These are phyloP conservation scores for Diplodus puntazzo DNA, from an alignment of 2,797 vertebrate genomes.

Conservation along the genomic window DNA sequence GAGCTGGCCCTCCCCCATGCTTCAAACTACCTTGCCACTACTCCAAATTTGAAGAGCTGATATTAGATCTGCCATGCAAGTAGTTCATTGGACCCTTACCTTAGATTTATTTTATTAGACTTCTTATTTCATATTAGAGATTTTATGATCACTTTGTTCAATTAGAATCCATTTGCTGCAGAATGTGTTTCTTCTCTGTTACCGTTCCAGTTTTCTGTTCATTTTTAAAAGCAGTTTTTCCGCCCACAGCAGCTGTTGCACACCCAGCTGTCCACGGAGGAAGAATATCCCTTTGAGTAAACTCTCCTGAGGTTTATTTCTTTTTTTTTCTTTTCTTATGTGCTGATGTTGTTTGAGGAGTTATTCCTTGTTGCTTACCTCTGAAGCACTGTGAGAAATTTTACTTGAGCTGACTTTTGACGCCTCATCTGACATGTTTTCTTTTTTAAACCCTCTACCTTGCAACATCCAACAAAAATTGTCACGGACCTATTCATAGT, in stretches of 20 bases:
- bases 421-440: not conserved
- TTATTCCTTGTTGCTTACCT: conserved; percentile 15
- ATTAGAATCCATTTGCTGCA: conserved; percentile 1
- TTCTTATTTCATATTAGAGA: not conserved
- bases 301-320: conserved; percentile 36
- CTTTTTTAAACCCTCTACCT: not conserved
- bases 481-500: not conserved
- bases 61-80: not conserved
- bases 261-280: conserved; percentile 30
- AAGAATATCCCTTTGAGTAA: conserved; percentile 35
- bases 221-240: conserved; percentile 22
- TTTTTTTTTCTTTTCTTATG: conserved; percentile 14
- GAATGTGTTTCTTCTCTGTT: not conserved
- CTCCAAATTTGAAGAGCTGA: conserved; percentile 1
- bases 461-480: not conserved
- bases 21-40: not conserved
- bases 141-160: not conserved
- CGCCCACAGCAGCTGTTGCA: conserved; percentile 32
- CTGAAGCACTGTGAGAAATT: conserved; percentile 12
- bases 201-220: not conserved
- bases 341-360: conserved; percentile 43
- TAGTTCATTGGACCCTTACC: not conserved
- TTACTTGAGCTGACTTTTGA: not conserved
- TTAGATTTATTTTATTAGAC: conserved; percentile 4
- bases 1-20: not conserved